A percentile compares a stretch with the other conserved stretches of the same genome.
Evolutionary conservation across 2,888 invertebrate species (phyloP).

Genomic region (Notocelia uddmanniana): DNA sequence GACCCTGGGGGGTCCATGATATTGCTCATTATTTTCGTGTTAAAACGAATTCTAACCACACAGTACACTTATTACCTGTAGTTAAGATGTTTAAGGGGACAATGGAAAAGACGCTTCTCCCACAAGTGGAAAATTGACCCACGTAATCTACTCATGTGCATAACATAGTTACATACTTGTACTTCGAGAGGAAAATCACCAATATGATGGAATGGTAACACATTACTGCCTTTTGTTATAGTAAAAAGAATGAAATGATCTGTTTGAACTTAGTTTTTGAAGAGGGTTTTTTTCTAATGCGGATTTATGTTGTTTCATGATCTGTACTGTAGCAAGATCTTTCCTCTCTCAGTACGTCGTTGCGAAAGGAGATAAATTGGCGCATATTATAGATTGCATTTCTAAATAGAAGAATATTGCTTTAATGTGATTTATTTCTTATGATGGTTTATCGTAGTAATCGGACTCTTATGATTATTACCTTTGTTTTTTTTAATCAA

Average conservation of each 20-base stretch:
- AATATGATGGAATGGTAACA: neutral
- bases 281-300: no score
- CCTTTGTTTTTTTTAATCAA: slow-evolving; percentile 6
- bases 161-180: neutral
- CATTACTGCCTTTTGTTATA: no score
- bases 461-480: neutral
- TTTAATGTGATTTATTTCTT: neutral
- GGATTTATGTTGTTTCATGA: neutral
- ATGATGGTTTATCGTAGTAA: neutral
- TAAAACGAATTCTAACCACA: neutral
- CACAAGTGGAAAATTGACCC: slow-evolving; percentile 8
- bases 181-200: neutral
- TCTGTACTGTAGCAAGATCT: neutral
- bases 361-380: neutral
- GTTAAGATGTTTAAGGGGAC: neutral
- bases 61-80: neutral
- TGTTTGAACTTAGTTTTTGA: neutral
- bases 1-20: neutral
- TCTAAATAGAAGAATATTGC: slow-evolving; percentile 1
- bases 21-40: neutral
- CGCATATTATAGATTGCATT: neutral
- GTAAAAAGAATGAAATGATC: no score
- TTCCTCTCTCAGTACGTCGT: neutral
- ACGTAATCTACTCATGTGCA: neutral
- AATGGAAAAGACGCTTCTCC: neutral